Evolutionary conservation across 2,113 vertebrate genomes (phyloP), one percentile per base, ranked within the genome.

Genomic region (Notarius quadriscutis): DNA sequence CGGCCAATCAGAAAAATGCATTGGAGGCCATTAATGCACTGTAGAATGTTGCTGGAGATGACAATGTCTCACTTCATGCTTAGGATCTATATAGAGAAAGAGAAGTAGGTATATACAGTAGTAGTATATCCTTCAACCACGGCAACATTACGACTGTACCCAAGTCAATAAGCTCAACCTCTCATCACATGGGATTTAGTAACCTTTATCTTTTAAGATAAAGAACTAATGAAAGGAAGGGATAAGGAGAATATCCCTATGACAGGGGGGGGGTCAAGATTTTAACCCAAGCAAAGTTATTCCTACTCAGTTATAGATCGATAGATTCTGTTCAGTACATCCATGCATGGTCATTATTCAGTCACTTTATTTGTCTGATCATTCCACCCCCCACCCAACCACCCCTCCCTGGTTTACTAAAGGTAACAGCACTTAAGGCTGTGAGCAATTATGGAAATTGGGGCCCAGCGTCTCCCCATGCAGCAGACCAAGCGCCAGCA

Each of bases 401-500:
- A 95, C 95, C 94, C 96, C 94, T 48, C 30, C 10, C 84, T 83
- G 20, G 77, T 17, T 25, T 87, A 81, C 62, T 82, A 87, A 90
- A 90, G 85, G 89, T 90, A 88, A 84, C 87, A 90, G 89, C 89
- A 90, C 87, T 90, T 90, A 89, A 89, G 90, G 80, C 89, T 96
- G 95, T 91, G 95, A 96, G 95, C 96, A 97, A 96, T 97, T 97
- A 97, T 96, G 96, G 96, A 97, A 96, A 97, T 97, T 95, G 96
- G 96, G 81, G 95, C 95, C 93, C 92, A 95, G 95, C 95, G 95
- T 96, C 95, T 96, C 96, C 96, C 96, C 95, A 95, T 96, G 92
- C 95, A 97, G 96, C 93, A 69, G 92, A 86, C 84, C 81, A 94
- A 9, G 91, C 95, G 92, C 95, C 97, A 96, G 97, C 96, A 95